phyloP scores from a whole-genome alignment of 2,888 invertebrate species.

The Phytoseiulus persimilis region DNA sequence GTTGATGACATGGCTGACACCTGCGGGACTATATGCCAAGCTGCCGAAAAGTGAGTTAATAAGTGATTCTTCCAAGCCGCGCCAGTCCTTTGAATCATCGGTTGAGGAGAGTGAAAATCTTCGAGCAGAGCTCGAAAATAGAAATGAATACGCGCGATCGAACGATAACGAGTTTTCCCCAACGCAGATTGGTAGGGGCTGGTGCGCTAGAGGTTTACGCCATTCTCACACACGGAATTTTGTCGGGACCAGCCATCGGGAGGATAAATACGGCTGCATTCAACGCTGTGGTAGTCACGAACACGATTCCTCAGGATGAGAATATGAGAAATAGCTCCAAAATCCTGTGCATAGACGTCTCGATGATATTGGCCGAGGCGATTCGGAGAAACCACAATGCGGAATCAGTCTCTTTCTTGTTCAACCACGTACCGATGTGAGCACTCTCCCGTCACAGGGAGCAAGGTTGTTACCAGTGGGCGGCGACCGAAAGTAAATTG shows the following conservation, averaged over 20 bases:
- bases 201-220: slow-evolving; percentile 84
- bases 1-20: slow-evolving; percentile 97
- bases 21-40: slow-evolving; percentile 86
- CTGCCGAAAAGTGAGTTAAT: slow-evolving; percentile 75
- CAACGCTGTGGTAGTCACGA: slow-evolving; percentile 90
- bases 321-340: slow-evolving; percentile 85
- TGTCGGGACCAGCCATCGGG: slow-evolving; percentile 87
- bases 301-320: slow-evolving; percentile 87
- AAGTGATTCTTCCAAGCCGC: neutral
- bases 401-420: slow-evolving; percentile 94
- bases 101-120: too few species aligned
- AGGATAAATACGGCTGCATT: slow-evolving; percentile 84
- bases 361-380: slow-evolving; percentile 98
- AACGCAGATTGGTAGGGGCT: slow-evolving; percentile 66
- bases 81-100: too few species aligned
- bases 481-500: too few species aligned
- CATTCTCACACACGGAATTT: slow-evolving; percentile 86
- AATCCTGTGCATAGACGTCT: slow-evolving; percentile 94
- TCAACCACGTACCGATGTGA: slow-evolving; percentile 82
- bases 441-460: too few species aligned
- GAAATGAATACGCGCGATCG: neutral
- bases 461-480: too few species aligned
- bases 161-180: slow-evolving; percentile 39
- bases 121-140: too few species aligned
- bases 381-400: slow-evolving; percentile 97